Percentiles rank a stretch among this genome's conserved stretches.
Evolutionary conservation across 2,888 invertebrate species (phyloP).

Genomic region (Hirtodrosophila alboralis): DNA sequence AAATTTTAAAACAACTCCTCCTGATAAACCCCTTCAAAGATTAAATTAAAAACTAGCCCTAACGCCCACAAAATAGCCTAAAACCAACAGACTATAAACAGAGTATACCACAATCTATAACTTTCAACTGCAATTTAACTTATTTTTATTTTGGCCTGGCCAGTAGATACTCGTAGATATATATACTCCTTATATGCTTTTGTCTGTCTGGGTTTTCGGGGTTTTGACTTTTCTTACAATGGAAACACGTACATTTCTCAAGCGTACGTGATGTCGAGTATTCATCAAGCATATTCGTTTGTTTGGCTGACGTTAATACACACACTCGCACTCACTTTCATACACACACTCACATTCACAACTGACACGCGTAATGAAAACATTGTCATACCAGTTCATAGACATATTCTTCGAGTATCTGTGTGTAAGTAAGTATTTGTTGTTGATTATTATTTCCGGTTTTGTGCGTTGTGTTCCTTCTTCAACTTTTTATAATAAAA

Average conservation of each 20-base stretch:
- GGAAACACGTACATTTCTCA: conserved; percentile 81
- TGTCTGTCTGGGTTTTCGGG: conserved; percentile 42
- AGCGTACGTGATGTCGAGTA: conserved; percentile 81
- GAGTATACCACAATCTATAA: too few species aligned
- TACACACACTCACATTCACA: conserved; percentile 20
- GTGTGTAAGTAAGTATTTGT: conserved; percentile 64
- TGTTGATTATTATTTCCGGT: conserved; percentile 79
- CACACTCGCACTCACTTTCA: conserved; percentile 25
- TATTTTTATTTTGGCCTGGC: conserved; percentile 11
- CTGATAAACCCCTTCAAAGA: too few species aligned
- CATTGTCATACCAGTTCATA: conserved; percentile 69
- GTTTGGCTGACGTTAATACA: conserved; percentile 56
- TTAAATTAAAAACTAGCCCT: too few species aligned
- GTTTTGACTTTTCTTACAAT: conserved; percentile 68
- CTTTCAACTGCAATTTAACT: too few species aligned
- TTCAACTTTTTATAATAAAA: conserved; percentile 61
- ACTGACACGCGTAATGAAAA: conserved; percentile 65
- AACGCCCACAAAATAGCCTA: too few species aligned
- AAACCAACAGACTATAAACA: too few species aligned
- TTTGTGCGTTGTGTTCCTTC: conserved; percentile 58
- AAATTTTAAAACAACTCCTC: too few species aligned
- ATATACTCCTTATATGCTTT: too few species aligned
- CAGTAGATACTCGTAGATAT: conserved; percentile 16
- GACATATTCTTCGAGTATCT: conserved; percentile 33
- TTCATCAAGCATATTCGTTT: conserved; percentile 79